Evolutionary conservation across 2,888 invertebrate species (phyloP).

Genomic region (Lepidochitona cinerea): DNA sequence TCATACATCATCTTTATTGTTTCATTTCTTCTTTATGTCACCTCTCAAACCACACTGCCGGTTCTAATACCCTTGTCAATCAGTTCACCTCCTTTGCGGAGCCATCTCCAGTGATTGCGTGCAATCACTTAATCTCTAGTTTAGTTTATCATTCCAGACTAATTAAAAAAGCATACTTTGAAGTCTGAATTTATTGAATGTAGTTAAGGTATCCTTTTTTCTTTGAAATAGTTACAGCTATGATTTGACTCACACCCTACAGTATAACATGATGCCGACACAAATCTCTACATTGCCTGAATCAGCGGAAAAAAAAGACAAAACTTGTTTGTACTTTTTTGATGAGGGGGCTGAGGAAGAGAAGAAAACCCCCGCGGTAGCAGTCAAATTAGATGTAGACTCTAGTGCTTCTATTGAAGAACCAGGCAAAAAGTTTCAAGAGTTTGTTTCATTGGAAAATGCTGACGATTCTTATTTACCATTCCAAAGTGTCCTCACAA

Average conservation of each 20-base stretch:
- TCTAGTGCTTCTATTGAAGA: neutral
- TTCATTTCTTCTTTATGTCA: no score
- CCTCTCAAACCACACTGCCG: no score
- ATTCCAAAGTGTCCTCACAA: neutral
- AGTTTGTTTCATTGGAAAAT: neutral
- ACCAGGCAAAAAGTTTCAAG: neutral
- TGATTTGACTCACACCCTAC: constrained; percentile 93
- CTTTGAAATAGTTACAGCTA: constrained; percentile 85
- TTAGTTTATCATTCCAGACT: no score
- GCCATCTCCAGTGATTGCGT: no score
- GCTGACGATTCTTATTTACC: neutral
- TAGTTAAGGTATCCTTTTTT: no score
- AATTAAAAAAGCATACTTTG: no score
- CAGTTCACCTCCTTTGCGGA: no score
- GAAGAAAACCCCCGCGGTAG: neutral
- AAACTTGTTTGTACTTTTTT: neutral
- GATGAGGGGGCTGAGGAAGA: neutral
- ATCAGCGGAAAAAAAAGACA: neutral
- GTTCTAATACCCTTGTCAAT: no score
- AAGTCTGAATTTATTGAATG: no score
- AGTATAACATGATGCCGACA: constrained; percentile 88
- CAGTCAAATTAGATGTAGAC: neutral
- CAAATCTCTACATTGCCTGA: neutral
- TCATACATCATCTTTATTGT: no score
- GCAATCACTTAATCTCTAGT: no score